phyloP scores from a whole-genome alignment of 2,113 vertebrate genomes.

The Cairina moschata region DNA sequence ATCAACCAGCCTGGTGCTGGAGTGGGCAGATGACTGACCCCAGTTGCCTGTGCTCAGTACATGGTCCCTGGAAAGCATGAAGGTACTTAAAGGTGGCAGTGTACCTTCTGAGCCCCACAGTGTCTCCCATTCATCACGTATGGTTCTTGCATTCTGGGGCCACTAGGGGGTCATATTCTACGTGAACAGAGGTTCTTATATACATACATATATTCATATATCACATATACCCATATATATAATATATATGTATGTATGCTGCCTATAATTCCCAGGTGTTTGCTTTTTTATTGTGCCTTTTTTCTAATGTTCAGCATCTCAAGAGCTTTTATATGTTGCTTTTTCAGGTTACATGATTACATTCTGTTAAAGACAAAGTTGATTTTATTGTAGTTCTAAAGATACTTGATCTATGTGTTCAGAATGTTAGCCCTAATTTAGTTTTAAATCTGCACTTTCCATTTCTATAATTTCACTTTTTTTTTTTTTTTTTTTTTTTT shows the following conservation, averaged over 20 bases:
- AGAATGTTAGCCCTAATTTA: neutral
- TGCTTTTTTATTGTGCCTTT: neutral
- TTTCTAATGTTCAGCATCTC: neutral
- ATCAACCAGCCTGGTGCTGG: neutral
- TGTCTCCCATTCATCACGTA: neutral
- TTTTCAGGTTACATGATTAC: neutral
- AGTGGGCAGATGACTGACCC: neutral
- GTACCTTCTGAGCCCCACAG: neutral
- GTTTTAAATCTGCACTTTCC: neutral
- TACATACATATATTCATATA: neutral
- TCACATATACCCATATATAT: neutral
- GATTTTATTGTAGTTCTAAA: neutral
- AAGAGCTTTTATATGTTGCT: neutral
- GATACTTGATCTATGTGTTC: neutral
- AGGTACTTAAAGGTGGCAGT: neutral
- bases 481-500: neutral
- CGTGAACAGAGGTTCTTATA: neutral
- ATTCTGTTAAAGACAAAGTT: neutral
- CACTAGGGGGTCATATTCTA: neutral
- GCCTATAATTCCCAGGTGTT: neutral
- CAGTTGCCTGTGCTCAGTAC: neutral
- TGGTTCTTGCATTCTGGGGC: neutral
- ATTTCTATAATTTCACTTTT: neutral
- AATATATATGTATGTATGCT: neutral
- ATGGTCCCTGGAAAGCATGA: neutral